Evolutionary conservation across 1,140 invertebrate genomes (phyloP).

Genomic region (Heliconius eleuchia): DNA sequence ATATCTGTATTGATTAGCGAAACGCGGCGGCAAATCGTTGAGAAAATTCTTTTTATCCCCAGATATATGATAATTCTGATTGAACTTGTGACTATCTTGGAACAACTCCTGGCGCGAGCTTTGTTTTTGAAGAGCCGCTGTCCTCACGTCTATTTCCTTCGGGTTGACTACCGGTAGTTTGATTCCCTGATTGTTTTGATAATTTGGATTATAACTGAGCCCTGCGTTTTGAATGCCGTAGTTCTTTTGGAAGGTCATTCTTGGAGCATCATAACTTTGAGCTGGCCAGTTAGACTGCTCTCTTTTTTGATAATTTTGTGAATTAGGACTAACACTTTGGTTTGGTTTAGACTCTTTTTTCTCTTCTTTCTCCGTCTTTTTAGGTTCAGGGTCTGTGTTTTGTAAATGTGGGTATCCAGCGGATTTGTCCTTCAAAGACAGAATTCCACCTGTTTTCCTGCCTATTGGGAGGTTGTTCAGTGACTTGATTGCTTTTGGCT

Average conservation of each 20-base stretch:
- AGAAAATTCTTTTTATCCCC: conserved; percentile 72
- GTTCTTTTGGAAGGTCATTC: conserved; percentile 63
- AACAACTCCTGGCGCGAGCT: conserved; percentile 65
- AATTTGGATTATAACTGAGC: conserved; percentile 55
- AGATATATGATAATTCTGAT: conserved; percentile 63
- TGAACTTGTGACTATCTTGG: conserved; percentile 62
- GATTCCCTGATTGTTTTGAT: conserved; percentile 54
- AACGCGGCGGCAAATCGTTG: conserved; percentile 73
- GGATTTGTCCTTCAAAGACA: conserved; percentile 78
- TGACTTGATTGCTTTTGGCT: conserved; percentile 75
- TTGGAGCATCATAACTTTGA: conserved; percentile 44
- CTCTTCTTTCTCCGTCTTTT: conserved; percentile 63
- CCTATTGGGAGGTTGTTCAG: conserved; percentile 69
- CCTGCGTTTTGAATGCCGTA: conserved; percentile 63
- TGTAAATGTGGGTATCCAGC: conserved; percentile 78
- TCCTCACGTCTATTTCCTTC: conserved; percentile 78
- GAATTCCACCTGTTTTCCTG: conserved; percentile 77
- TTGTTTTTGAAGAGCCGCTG: conserved; percentile 74
- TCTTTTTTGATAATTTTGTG: conserved; percentile 55
- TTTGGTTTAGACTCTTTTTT: conserved; percentile 58
- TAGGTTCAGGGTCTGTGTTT: conserved; percentile 68
- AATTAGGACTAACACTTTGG: conserved; percentile 45
- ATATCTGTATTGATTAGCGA: conserved; percentile 73
- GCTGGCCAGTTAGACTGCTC: conserved; percentile 50
- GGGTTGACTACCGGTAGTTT: conserved; percentile 77